Percentiles rank a stretch among this genome's conserved stretches.
Evolutionary conservation across 2,888 invertebrate species (phyloP).

Genomic region (Endomychus coccineus): DNA sequence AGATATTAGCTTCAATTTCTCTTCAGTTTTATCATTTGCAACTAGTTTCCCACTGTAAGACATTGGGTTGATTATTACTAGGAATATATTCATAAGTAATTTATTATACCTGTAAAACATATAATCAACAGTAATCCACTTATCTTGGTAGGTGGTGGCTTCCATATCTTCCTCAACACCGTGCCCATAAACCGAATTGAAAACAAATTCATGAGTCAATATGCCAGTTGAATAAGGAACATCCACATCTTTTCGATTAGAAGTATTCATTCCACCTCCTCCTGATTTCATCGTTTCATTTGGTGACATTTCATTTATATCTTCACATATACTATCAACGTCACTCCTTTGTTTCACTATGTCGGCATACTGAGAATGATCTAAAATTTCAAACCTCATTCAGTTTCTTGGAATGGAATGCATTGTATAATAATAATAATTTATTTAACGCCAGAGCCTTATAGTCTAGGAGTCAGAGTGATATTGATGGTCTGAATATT

Average conservation of each 20-base stretch:
- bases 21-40: conserved; percentile 32
- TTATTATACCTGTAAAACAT: conserved; percentile 69
- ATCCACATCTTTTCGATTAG: conserved; percentile 19
- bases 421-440: too few species aligned
- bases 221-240: conserved; percentile 52
- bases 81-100: too few species aligned
- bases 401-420: too few species aligned
- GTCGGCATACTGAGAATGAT: conserved; percentile 13
- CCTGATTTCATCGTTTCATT: too few species aligned
- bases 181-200: conserved; percentile 64
- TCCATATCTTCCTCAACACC: conserved; percentile 43
- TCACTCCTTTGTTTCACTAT: conserved; percentile 8
- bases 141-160: conserved; percentile 70
- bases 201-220: conserved; percentile 58
- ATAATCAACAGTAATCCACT: conserved; percentile 82
- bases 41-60: conserved; percentile 29
- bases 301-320: too few species aligned
- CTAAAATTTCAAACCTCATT: neutral
- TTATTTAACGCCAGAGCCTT: too few species aligned
- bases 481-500: too few species aligned
- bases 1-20: conserved; percentile 52
- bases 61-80: too few species aligned
- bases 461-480: too few species aligned
- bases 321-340: neutral
- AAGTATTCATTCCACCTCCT: conserved; percentile 3